Conservation (phyloP, 1,140 invertebrate species). For the Eumaeus atala region DNA sequence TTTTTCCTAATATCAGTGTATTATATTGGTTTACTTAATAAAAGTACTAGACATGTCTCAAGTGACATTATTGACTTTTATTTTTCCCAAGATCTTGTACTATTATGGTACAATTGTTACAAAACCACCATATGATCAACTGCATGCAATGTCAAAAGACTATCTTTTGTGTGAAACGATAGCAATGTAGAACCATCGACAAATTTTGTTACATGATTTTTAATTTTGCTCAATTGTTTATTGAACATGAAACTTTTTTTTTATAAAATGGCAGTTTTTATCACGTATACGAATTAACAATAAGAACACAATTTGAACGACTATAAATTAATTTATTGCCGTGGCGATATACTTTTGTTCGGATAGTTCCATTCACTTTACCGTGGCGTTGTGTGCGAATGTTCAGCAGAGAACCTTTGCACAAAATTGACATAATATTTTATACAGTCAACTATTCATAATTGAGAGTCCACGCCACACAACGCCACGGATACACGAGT, state of each 20-base stretch:
- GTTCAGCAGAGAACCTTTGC: no score
- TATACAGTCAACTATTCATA: no score
- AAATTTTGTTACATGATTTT: background rate
- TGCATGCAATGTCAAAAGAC: slow-evolving; percentile 32
- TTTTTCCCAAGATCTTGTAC: no score
- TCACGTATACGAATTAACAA: slow-evolving; percentile 64
- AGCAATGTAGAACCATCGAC: no score
- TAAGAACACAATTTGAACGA: slow-evolving; percentile 42
- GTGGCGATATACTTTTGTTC: slow-evolving; percentile 31
- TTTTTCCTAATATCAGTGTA: no score
- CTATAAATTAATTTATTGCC: slow-evolving; percentile 56
- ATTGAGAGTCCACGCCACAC: no score
- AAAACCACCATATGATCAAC: slow-evolving; percentile 17
- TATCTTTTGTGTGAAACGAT: background rate
- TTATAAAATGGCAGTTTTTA: slow-evolving; percentile 67
- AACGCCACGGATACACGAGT: no score
- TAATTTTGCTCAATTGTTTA: slow-evolving; percentile 30
- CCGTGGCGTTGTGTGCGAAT: no score
- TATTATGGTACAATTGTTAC: background rate
- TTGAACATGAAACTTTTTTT: slow-evolving; percentile 38
- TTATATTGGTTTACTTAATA: no score
- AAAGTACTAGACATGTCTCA: no score
- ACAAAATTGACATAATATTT: no score
- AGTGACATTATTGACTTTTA: no score
- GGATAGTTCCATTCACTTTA: background rate